Evolutionary conservation across 92 coral and sea anemone species (phyloP), one percentile per base, ranked within the genome.

Genomic region (Palythoa heliodiscus): DNA sequence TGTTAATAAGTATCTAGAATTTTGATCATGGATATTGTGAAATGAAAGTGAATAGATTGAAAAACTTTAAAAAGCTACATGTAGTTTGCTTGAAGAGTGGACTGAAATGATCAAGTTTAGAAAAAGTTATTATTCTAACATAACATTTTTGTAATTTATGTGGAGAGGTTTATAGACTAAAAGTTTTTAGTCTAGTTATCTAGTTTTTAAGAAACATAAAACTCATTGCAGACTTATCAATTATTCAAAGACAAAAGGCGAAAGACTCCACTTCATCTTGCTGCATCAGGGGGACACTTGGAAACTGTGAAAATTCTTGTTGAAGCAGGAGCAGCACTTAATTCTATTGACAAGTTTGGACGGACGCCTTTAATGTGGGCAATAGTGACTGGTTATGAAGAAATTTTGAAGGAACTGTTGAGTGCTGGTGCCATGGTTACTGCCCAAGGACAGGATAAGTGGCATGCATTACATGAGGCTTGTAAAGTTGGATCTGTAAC

Each of bases 401-500:
- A 90, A 0, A 75, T 91, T 73, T 95, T 95, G n/a, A 71, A 94
- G 77, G 91, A 82, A 70, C 87, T 97, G 22, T 83, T 97, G 61
- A 87, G 78, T 17, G 97, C 98, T 25, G 96, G 98, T 12, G 99
- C 98, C 0, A 87, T 91, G 52, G 81, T 91, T 6, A 88, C 87
- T n/a, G 72, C 86, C 37, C 88, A 70, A 53, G 91, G 87, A 55
- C 87, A 74, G 89, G 91, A n/a, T 63, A 94, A 97, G 50, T 97
- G 99, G 99, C 98, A 95, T 78, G 94, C 98, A 16, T 89, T 97
- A 7, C 99, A 97, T 74, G 99, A 97, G 52, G 99, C 99, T 1
- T 93, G 98, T 77, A 97, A 97, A 86, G 84, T 75, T 7, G 99
- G 99, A 3, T 91, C 69, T 73, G 78, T 80, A 67, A 92, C 91